These are phyloP conservation scores for Lampris megalopsis DNA, from an alignment of 2,113 vertebrate genomes.

Conservation along the genomic window DNA sequence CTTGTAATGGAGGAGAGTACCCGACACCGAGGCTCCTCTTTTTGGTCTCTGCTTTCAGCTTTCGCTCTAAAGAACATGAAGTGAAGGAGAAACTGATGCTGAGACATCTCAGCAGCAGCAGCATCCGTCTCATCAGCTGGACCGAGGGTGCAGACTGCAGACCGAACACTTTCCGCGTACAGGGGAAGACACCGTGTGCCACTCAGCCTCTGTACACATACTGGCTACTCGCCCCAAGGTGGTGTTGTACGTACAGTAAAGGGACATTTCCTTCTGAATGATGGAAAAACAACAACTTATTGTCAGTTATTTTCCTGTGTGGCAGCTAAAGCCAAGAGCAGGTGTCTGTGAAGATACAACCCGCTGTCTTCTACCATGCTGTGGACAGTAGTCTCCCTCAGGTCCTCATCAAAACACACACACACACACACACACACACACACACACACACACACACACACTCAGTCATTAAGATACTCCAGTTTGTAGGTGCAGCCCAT, in stretches of 20 bases:
- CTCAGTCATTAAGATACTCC: conserved; percentile 5
- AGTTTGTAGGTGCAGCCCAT: conserved; percentile 7
- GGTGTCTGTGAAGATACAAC: background rate
- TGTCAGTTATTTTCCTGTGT: too few relatives aligned
- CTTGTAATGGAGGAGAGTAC: conserved; percentile 33
- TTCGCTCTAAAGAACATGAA: conserved; percentile 35
- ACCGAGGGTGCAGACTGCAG: conserved; percentile 45
- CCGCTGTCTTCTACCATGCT: background rate
- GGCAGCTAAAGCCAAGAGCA: conserved; percentile 5
- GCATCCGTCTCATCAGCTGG: conserved; percentile 36
- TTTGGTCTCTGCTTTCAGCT: conserved; percentile 65
- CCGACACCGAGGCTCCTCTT: conserved; percentile 10
- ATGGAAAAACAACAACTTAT: conserved; percentile 6
- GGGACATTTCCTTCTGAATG: conserved; percentile 25
- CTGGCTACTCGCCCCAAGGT: conserved; percentile 40
- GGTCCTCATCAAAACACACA: conserved; percentile 12
- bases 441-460: conserved; percentile 2
- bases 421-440: background rate
- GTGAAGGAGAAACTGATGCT: conserved; percentile 56
- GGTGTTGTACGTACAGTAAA: conserved; percentile 58
- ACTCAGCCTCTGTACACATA: conserved; percentile 25
- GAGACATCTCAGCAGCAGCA: conserved; percentile 8
- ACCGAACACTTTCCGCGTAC: conserved; percentile 60
- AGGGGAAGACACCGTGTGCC: conserved; percentile 39
- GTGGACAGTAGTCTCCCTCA: background rate